A percentile compares a stretch with the other conserved stretches of the same genome.
These are phyloP conservation scores for Perognathus longimembris DNA, from an alignment of 2,113 vertebrate species.

Conservation along the genomic window DNA sequence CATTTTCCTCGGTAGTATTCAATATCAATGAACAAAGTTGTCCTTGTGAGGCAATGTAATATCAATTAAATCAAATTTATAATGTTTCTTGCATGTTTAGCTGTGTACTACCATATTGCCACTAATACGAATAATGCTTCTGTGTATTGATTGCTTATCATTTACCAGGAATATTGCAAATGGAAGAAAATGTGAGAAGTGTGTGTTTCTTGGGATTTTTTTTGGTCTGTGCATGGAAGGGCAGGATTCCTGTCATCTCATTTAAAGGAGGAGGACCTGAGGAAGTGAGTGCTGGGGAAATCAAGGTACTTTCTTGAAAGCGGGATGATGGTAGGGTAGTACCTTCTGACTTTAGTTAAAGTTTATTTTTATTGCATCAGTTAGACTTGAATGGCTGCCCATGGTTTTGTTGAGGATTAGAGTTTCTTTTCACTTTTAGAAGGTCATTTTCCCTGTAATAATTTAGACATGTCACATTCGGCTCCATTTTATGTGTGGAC, in stretches of 20 bases:
- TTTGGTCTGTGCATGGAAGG: not conserved
- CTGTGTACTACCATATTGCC: not conserved
- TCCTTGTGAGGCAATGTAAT: not conserved
- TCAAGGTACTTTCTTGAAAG: not conserved
- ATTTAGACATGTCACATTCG: not conserved
- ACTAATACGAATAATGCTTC: not conserved
- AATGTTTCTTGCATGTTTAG: not conserved
- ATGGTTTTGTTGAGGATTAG: not conserved
- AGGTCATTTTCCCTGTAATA: not conserved
- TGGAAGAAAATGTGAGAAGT: not conserved
- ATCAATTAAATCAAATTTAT: no score
- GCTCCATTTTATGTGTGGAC: not conserved
- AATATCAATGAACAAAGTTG: not conserved
- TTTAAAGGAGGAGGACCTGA: conserved; percentile 58
- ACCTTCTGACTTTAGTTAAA: not conserved
- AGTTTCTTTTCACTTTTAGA: conserved; percentile 15
- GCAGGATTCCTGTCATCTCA: not conserved
- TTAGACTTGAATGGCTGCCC: conserved; percentile 13
- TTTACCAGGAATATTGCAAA: not conserved
- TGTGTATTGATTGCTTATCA: not conserved
- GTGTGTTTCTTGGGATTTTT: no score
- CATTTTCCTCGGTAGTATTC: not conserved
- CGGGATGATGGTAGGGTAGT: not conserved
- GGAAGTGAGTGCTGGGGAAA: conserved; percentile 30
- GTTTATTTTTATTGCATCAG: not conserved